Evolutionary conservation across 2,888 invertebrate species (phyloP).

Genomic region (Brassicogethes aeneus): DNA sequence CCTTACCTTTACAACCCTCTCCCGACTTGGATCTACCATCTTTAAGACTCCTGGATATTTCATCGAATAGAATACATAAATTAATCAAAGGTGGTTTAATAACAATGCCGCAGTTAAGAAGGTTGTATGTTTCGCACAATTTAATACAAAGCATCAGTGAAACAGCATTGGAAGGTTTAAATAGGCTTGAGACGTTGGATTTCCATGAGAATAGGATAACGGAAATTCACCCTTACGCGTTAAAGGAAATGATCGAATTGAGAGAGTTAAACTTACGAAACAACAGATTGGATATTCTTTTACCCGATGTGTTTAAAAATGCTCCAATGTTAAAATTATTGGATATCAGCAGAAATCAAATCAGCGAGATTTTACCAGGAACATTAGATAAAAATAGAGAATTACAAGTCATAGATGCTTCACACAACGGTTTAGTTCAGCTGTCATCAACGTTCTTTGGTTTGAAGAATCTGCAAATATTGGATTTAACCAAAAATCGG

Average conservation of each 20-base stretch:
- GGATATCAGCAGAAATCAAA: slow-evolving; percentile 67
- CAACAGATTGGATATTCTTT: slow-evolving; percentile 64
- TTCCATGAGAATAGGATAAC: slow-evolving; percentile 64
- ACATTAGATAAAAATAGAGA: slow-evolving; percentile 55
- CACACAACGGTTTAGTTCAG: slow-evolving; percentile 65
- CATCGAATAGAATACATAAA: slow-evolving; percentile 63
- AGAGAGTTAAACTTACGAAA: slow-evolving; percentile 66
- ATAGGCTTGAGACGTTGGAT: slow-evolving; percentile 63
- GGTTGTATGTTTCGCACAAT: slow-evolving; percentile 65
- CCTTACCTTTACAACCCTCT: slow-evolving; percentile 54
- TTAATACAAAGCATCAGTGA: slow-evolving; percentile 61
- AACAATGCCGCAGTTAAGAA: slow-evolving; percentile 56
- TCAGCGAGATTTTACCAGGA: slow-evolving; percentile 57
- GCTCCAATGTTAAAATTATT: slow-evolving; percentile 54
- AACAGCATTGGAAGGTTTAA: slow-evolving; percentile 59
- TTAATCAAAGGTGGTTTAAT: slow-evolving; percentile 57
- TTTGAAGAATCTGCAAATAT: slow-evolving; percentile 56
- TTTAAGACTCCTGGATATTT: slow-evolving; percentile 64
- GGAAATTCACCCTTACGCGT: slow-evolving; percentile 55
- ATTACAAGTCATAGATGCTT: slow-evolving; percentile 65
- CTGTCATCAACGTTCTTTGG: slow-evolving; percentile 63
- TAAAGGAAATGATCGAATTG: slow-evolving; percentile 54
- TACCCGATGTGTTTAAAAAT: slow-evolving; percentile 59
- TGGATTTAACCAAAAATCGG: slow-evolving; percentile 73
- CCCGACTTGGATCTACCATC: slow-evolving; percentile 64